These are phyloP conservation scores for Clarias gariepinus DNA, from an alignment of 2,113 vertebrate genomes.

Conservation along the genomic window DNA sequence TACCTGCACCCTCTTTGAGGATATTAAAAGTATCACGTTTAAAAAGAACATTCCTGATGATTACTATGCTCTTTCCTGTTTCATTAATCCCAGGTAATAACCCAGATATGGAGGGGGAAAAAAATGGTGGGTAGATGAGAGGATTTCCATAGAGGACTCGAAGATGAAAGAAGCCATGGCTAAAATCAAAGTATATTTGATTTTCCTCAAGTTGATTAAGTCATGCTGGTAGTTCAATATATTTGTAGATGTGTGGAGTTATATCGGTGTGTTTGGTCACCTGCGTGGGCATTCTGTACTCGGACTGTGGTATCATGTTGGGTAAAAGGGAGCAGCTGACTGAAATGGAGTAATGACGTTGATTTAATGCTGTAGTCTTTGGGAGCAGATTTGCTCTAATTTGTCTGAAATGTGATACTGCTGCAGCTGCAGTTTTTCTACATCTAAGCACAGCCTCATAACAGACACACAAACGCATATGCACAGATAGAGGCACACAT, in stretches of 20 bases:
- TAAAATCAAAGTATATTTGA: background rate
- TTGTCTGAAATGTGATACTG: conserved; percentile 52
- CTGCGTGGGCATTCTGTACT: background rate
- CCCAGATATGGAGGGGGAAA: conserved; percentile 1
- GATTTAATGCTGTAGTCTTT: conserved; percentile 54
- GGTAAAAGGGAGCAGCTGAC: conserved; percentile 34
- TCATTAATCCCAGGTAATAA: conserved; percentile 40
- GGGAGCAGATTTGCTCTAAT: conserved; percentile 52
- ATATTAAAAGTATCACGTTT: conserved; percentile 60
- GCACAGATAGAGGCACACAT: background rate
- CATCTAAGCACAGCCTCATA: conserved; percentile 30
- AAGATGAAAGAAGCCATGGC: conserved; percentile 12
- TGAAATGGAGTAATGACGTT: conserved; percentile 40
- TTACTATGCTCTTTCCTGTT: conserved; percentile 38
- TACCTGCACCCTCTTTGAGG: conserved; percentile 59
- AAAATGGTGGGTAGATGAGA: conserved; percentile 6
- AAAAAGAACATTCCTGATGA: conserved; percentile 38
- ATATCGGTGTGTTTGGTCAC: background rate
- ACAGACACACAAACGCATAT: conserved; percentile 35
- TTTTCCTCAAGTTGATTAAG: conserved; percentile 11
- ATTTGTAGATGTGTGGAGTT: background rate
- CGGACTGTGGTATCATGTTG: background rate
- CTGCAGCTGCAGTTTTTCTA: conserved; percentile 46
- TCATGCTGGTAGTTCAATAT: background rate
- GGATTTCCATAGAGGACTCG: background rate